Percentiles rank a stretch among this genome's conserved stretches.
phyloP scores from a whole-genome alignment of 2,113 vertebrate genomes.

The Rafetus swinhoei region DNA sequence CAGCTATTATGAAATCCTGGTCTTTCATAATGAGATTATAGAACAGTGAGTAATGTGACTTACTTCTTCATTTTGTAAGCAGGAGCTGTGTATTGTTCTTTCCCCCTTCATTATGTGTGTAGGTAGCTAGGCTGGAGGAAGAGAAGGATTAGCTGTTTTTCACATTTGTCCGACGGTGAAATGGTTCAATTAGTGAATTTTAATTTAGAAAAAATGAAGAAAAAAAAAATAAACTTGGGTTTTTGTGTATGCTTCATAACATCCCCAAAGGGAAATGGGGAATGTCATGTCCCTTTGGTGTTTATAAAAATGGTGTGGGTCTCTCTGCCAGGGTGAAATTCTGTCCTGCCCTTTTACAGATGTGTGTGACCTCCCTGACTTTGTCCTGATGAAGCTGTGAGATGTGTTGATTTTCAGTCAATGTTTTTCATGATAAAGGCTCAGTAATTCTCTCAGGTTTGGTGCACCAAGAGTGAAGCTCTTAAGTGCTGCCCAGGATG shows the following conservation, averaged over 20 bases:
- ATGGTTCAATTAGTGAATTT: neutral
- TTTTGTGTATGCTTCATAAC: neutral
- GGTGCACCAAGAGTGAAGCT: neutral
- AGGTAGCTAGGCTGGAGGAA: neutral
- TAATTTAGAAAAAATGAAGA: neutral
- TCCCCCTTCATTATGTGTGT: rapidly evolving
- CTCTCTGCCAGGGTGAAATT: neutral
- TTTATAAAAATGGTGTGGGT: neutral
- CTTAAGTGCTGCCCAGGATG: neutral
- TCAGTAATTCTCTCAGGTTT: neutral
- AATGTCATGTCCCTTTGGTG: neutral
- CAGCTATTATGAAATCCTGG: neutral
- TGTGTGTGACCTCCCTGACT: neutral
- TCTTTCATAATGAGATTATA: neutral
- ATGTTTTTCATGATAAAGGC: rapidly evolving
- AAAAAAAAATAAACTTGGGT: neutral
- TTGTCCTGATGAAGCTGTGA: neutral
- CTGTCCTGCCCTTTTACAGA: neutral
- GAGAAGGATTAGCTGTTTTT: neutral
- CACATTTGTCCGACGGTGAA: neutral
- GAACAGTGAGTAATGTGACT: neutral
- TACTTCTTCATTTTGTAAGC: neutral
- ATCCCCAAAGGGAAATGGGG: neutral
- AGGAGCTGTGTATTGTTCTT: neutral
- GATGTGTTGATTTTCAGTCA: neutral